A percentile compares a stretch with the other conserved stretches of the same genome.
Evolutionary conservation across 2,113 vertebrate species (phyloP).

Genomic region (Paradoxurus hermaphroditus): DNA sequence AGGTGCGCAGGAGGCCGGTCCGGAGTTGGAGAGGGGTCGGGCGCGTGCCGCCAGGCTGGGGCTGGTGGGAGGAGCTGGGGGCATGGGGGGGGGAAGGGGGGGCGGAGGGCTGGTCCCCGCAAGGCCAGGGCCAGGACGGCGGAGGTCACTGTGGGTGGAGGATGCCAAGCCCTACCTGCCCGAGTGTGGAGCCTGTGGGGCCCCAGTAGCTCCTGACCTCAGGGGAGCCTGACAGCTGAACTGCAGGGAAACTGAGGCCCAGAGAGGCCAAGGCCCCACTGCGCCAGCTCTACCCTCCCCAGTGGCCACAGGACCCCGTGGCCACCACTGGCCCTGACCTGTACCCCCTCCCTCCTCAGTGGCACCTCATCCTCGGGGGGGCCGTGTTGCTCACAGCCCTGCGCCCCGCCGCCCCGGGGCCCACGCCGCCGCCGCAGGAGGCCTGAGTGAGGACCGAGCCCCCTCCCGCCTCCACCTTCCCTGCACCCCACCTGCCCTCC

Average conservation of each 20-base stretch:
- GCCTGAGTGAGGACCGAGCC: slow-evolving; percentile 91
- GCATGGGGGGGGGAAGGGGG: background rate
- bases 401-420: slow-evolving; percentile 73
- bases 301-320: background rate
- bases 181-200: rapidly evolving
- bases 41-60: background rate
- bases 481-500: background rate
- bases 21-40: background rate
- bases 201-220: background rate
- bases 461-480: slow-evolving; percentile 59
- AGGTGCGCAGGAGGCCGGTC: background rate
- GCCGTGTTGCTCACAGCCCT: slow-evolving; percentile 93
- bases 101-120: background rate
- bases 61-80: background rate
- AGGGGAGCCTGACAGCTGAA: background rate
- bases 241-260: background rate
- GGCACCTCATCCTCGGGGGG: slow-evolving; percentile 96
- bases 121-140: background rate
- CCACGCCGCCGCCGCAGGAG: slow-evolving; percentile 83
- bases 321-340: slow-evolving; percentile 49
- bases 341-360: slow-evolving; percentile 83
- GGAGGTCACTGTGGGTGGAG: background rate
- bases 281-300: background rate
- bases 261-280: background rate
- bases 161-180: background rate